phyloP scores from a whole-genome alignment of 2,888 invertebrate species.

The Hypselothyrea guttata region DNA sequence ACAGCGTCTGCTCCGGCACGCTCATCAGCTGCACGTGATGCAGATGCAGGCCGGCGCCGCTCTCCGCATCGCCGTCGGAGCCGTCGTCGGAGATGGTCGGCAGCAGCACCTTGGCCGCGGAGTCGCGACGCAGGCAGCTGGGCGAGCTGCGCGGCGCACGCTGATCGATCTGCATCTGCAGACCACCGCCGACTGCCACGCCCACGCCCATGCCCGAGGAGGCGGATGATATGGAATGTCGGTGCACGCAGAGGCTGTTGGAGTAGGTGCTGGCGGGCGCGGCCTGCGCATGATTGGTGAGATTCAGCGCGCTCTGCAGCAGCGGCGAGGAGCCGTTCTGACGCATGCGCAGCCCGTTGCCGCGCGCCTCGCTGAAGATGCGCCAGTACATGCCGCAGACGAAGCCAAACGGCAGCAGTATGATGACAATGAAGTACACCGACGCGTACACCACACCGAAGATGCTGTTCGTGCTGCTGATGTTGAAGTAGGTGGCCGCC shows the following conservation, averaged over 20 bases:
- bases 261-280: conserved; percentile 55
- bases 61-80: conserved; percentile 68
- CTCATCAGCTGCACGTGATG: conserved; percentile 51
- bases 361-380: conserved; percentile 82
- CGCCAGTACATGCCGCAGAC: conserved; percentile 83
- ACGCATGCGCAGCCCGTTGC: conserved; percentile 82
- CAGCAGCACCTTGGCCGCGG: conserved; percentile 77
- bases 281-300: conserved; percentile 70
- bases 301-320: conserved; percentile 81
- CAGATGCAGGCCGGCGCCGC: conserved; percentile 3
- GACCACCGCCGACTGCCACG: conserved; percentile 55
- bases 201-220: conserved; percentile 57
- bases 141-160: conserved; percentile 66
- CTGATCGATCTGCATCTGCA: conserved; percentile 82
- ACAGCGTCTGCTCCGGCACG: conserved; percentile 59
- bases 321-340: conserved; percentile 82
- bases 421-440: conserved; percentile 81
- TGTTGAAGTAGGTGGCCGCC: conserved; percentile 64
- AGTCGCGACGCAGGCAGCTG: conserved; percentile 77
- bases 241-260: conserved; percentile 76
- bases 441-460: conserved; percentile 80
- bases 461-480: conserved; percentile 68
- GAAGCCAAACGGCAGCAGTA: conserved; percentile 81
- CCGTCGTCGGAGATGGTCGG: conserved; percentile 79
- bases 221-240: conserved; percentile 79